Base-by-base conservation (phyloP, 2,113 vertebrate species). In the Hemibagrus wyckioides region DNA sequence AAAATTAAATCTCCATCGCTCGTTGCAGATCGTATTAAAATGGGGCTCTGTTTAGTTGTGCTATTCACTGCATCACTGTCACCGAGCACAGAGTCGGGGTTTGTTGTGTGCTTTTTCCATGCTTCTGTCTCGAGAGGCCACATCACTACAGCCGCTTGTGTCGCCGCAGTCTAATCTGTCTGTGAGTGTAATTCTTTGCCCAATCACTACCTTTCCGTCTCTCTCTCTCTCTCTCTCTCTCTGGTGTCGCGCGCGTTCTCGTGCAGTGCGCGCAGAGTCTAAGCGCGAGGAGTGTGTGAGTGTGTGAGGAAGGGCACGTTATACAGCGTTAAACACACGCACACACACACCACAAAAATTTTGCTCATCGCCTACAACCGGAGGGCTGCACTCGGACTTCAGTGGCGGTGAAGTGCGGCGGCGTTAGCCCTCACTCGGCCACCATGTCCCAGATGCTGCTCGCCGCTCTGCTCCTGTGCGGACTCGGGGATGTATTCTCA, bases 371-470 rank as follows among this genome's bases (percentile, higher is more conserved):
- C 94, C 94, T 93, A 93, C 92, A 91, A 92, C 92, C 91, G 85
- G 90, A n/a, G 86, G 91, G 92, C 93, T 90, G 85, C 83, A 85
- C 90, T 92, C 92, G 87, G 89, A 93, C 91, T 88, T 91, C 91
- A 91, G 89, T 77, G 83, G 56, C 90, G 92, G 91, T 91, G 95
- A 94, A 91, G 92, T 92, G 77, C 87, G 89, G 91, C 94, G 88
- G 94, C 90, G 90, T 89, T 48, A 90, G 92, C 92, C 93, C 94
- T 94, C 94, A 93, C 93, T 93, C 93, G 91, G 92, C 93, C 94
- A 96, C 93, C 88, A 99, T 99, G 98, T 95, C 96, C 94, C 95
- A 96, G 90, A 94, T 97, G 52, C 94, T 99, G 65, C 94, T 97
- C 90, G 95, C 93, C 92, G 93, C 97, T 82, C 94, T 97, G 87